phyloP scores from a whole-genome alignment of 2,888 invertebrate genomes.

The Lepeophtheirus nordmannii region DNA sequence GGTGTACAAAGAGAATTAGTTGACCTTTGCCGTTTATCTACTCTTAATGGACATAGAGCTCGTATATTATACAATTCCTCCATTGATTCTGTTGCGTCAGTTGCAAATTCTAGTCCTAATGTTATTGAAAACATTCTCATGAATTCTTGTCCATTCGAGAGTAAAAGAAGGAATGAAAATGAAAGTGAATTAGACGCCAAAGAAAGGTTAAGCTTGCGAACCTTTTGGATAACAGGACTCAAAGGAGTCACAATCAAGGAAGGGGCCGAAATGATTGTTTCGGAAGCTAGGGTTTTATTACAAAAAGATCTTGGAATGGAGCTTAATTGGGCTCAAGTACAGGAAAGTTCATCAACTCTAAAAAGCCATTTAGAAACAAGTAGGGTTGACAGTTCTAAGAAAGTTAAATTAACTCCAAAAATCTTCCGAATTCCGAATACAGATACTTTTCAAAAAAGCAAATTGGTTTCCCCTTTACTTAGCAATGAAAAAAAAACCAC shows the following conservation, averaged over 20 bases:
- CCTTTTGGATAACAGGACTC: constrained; percentile 61
- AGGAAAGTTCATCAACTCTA: too few species aligned
- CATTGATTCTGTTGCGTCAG: constrained; percentile 54
- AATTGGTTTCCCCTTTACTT: too few species aligned
- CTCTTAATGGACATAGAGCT: constrained; percentile 67
- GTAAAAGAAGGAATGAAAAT: constrained; percentile 33
- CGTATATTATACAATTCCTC: constrained; percentile 65
- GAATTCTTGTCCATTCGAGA: constrained; percentile 68
- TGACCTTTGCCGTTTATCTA: constrained; percentile 69
- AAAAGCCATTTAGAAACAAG: too few species aligned
- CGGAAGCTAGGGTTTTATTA: constrained; percentile 55
- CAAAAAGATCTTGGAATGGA: constrained; percentile 33
- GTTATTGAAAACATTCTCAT: constrained; percentile 58
- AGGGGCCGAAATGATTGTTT: constrained; percentile 59
- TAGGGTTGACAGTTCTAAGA: too few species aligned
- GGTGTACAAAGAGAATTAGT: constrained; percentile 81
- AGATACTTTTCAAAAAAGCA: too few species aligned
- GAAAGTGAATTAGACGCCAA: background rate
- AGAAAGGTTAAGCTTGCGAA: constrained; percentile 40
- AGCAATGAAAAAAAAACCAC: too few species aligned
- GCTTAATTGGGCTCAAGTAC: background rate
- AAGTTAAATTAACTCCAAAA: too few species aligned
- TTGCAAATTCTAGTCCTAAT: constrained; percentile 56
- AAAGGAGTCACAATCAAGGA: constrained; percentile 62
- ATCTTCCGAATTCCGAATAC: too few species aligned